Evolutionary conservation across 2,888 invertebrate species (phyloP), one percentile per base, ranked within the genome.

Genomic region (Cartodere bifasciata): DNA sequence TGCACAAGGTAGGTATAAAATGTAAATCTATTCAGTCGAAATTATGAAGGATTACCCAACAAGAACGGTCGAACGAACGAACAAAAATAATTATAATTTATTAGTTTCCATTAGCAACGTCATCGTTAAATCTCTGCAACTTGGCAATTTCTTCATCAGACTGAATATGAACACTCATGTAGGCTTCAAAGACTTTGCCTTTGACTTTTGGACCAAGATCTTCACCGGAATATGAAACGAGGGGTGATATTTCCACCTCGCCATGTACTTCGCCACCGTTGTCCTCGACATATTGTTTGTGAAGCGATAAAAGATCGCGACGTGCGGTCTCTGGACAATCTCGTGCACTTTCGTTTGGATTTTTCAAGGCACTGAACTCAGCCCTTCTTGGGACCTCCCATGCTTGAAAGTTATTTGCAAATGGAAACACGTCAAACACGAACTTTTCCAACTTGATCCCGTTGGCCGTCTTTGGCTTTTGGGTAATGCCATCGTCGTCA

Each of bases 381-480:
- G 85, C 82, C 43, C 85, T 80, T 25, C 97, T 72, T 0, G 81
- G 72, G 0, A 87, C 85, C 62, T 97, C 92, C 75, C 94, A 85
- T 4, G 88, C 87, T 7, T 84, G 88, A 51, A 98, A 87, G 46
- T 79, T 80, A 41, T 85, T 75, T 1, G 94, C 77, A 59, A 88
- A 91, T 50, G 84, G 84, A 53, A 99, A 98, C 0, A 97, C 94
- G 59, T 99, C 98, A 56, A 99, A 99, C 6, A 99, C 86, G 56
- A 99, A 99, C 59, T 97, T 98, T 54, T 99, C 98, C 62, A 99
- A 82, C 65, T 99, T 99, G 41, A 98, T 88, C 6, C 97, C 98
- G 49, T 98, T 98, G 0, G 90, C 79, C 37, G 74, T 71, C 0
- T 72, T 69, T 0, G 98, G 95, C 39, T 73, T 77, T 21, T 75